phyloP scores from a whole-genome alignment of 1,140 invertebrate species.

The Sitodiplosis mosellana region DNA sequence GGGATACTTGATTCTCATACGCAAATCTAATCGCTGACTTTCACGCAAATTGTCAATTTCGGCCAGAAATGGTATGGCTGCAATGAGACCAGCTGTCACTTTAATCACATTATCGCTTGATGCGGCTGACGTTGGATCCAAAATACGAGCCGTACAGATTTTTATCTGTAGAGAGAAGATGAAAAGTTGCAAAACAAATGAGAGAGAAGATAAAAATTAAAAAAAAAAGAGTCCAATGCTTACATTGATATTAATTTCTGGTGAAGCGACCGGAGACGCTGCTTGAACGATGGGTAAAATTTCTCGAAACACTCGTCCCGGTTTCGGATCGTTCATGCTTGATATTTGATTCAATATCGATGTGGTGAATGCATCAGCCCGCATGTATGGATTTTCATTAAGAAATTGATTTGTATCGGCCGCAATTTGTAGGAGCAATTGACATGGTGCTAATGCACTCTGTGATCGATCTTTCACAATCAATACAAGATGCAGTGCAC shows the following conservation, averaged over 20 bases:
- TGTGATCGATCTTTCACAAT: constrained; percentile 33
- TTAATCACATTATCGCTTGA: constrained; percentile 65
- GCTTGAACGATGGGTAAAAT: constrained; percentile 58
- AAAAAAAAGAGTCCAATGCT: no score
- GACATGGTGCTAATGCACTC: constrained; percentile 29
- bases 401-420: constrained; percentile 19
- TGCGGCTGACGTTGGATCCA: constrained; percentile 63
- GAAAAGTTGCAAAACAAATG: neutral
- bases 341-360: constrained; percentile 60
- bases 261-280: constrained; percentile 36
- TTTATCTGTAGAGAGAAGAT: constrained; percentile 30
- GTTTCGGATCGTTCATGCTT: constrained; percentile 62
- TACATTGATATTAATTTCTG: constrained; percentile 37
- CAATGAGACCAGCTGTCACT: constrained; percentile 79
- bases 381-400: constrained; percentile 24
- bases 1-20: constrained; percentile 78
- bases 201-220: neutral
- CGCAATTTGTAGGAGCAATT: constrained; percentile 23
- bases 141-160: constrained; percentile 62
- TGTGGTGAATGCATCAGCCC: constrained; percentile 59
- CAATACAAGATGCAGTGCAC: constrained; percentile 65
- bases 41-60: constrained; percentile 65
- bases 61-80: constrained; percentile 69
- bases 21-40: constrained; percentile 36
- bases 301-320: constrained; percentile 60